phyloP scores from a whole-genome alignment of 2,113 vertebrate genomes.

The Ceyx margarethae region DNA sequence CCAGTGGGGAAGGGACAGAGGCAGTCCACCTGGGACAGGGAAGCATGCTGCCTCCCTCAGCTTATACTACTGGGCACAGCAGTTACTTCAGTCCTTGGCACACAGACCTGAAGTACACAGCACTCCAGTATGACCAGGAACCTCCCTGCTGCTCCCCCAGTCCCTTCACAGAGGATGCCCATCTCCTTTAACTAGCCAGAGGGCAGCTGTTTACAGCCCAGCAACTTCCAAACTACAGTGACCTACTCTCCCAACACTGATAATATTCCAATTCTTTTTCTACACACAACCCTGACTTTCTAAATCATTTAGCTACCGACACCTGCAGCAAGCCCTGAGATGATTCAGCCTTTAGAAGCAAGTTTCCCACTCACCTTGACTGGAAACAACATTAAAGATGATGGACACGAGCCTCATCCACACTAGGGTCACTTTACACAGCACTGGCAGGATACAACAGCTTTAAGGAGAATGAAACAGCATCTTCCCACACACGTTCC shows the following conservation, averaged over 20 bases:
- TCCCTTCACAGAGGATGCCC: not conserved
- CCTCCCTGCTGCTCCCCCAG: not conserved
- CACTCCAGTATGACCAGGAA: not conserved
- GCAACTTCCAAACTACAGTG: not conserved
- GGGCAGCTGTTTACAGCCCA: not conserved
- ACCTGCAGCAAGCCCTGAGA: not conserved
- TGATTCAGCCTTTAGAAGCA: not conserved
- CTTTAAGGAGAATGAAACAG: not conserved
- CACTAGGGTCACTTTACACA: not conserved
- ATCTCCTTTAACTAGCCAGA: not conserved
- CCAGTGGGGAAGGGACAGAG: not conserved
- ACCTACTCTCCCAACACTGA: not conserved
- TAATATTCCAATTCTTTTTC: not conserved
- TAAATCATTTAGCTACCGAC: not conserved
- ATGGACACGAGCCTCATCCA: rapidly evolving
- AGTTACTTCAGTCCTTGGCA: not conserved
- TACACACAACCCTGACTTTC: not conserved
- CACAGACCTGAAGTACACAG: not conserved
- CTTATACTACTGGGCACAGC: not conserved
- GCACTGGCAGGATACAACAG: rapidly evolving
- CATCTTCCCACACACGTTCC: not conserved
- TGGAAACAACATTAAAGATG: not conserved
- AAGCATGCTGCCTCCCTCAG: not conserved
- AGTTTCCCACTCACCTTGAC: not conserved
- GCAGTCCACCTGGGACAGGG: not conserved